Evolutionary conservation across 2,888 invertebrate species (phyloP), one percentile per base, ranked within the genome.

Genomic region (Eretmocerus hayati): DNA sequence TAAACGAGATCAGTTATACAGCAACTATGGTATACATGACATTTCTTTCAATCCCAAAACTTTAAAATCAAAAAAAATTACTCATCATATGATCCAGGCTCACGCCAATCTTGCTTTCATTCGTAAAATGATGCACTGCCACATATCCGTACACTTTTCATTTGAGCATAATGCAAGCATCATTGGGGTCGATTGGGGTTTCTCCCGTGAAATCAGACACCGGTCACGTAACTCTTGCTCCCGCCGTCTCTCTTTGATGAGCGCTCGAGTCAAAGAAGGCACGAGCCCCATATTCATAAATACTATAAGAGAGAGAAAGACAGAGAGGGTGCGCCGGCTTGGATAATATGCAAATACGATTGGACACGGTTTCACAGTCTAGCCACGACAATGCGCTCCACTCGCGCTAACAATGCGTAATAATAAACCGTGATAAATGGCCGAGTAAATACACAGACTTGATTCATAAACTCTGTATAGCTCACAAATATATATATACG

Each of bases 381-480:
- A 59, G 60, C 55, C 58, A 48, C 54, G 62, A 62, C 61, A 63
- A 56, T 59, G 58, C 57, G 53, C 58, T 60, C 63, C 59, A 64
- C 62, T 63, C 64, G 59, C 55, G 54, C 53, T 57, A 63, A 71
- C 70, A 71, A 71, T 71, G 60, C 62, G 67, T 66, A 70, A 70
- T 71, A 71, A 71, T 71, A 71, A 70, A 70, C 69, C 71, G 66
- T 71, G 71, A 71, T 71, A 71, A 71, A 71, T 71, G 67, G 70
- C 67, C 64, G 54, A 60, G 66, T 67, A 67, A 67, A 67, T 66
- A 67, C 56, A 62, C 57, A 23, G 51, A 26, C 8, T 26, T 11
- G 26, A 11, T 26, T 40, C 33, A 46, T 37, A 15, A 15, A 26
- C n/a, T n/a, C 26, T 37, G 32, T 48, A 45, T 45, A 40, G 42